Evolutionary conservation across 2,888 invertebrate species (phyloP), one percentile per base, ranked within the genome.

Genomic region (Andrena minutula): DNA sequence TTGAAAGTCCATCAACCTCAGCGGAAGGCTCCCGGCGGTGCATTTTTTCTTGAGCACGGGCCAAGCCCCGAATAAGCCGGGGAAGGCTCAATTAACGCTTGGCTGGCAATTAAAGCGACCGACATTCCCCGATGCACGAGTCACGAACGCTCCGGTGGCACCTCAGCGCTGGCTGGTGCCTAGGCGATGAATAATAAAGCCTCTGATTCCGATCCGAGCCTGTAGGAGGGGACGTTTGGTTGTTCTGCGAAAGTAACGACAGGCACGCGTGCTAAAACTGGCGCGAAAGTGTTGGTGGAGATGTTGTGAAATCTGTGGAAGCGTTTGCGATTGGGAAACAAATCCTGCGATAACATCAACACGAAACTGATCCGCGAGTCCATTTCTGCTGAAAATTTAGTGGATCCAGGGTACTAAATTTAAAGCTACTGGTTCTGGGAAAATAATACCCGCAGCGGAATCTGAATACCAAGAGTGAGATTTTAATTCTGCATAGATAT

Each of bases 61-160:
- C 84, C 79, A 86, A 86, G 61, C 81, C 65, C 56, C 82, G 65
- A 80, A 82, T 73, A 82, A 79, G 60, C 70, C 61, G 10, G 32
- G 61, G 63, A 79, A 73, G 65, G 75, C 69, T 75, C 72, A 71
- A 82, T 84, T 86, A 86, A 75, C 64, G 77, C 75, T 77, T 66
- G 30, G 66, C 70, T 68, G 66, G 82, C 82, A 84, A 86, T 86
- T 86, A 79, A 75, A 68, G n/a, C 63, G 71, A 49, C 74, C 65
- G 64, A 72, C 79, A 72, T 80, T 79, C 16, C 63, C 49, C 61
- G 72, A 68, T 49, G 49, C 35, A 12, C 8, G 28, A 70, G 64
- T 60, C 64, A 47, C 58, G 58, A n/a, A 32, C 16, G 47, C 69
- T 23, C 30, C 12, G 30, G 30, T 12, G 41, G 10, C 6, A 49